Evolutionary conservation across 2,113 vertebrate genomes (phyloP), one percentile per base, ranked within the genome.

Genomic region (Callorhinus ursinus): DNA sequence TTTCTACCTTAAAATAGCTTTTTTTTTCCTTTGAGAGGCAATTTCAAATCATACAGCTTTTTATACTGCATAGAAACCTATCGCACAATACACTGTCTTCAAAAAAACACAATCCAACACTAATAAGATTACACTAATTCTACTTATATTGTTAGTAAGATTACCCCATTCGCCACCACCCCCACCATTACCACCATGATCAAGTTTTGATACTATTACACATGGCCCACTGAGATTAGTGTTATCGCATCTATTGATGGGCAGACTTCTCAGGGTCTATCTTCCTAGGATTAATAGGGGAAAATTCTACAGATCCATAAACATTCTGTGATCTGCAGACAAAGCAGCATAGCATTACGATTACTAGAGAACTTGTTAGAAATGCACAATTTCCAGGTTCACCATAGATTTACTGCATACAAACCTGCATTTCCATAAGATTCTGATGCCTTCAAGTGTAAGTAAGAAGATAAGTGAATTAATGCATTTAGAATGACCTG

Each of bases 1-100:
- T 33, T 90, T 88, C 12, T 81, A 16, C 28, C 22, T 94, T 90
- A 74, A 82, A 87, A 51, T 87, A 39, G 3, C 22, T 95, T 59
- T 72, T 67, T 87, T 39, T 24, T 39, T 11, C 7, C 15, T 82
- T 76, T 55, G 3, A 71, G 28, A 93, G 88, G 22, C 36, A 65
- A 39, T 84, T 89, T 86, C 22, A 90, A 94, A 71, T 71, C 5
- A 42, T 42, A 72, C 14, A 21, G 4, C 10, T 33, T 26, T 85
- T 84, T 7, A 72, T 31, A 65, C 3, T 51, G 3, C 71, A 39
- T 6, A 84, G 24, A 88, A 71, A 39, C 72, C 3, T 33, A 63
- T 49, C 13, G 88, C 61, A 94, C 19, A 51, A 10, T 46, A 61
- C 11, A 36, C 6, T 59, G 59, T 36, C 57, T 46, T 93, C 24